Base-by-base conservation (phyloP, 2,797 vertebrate genomes). In the Champsocephalus gunnari region DNA sequence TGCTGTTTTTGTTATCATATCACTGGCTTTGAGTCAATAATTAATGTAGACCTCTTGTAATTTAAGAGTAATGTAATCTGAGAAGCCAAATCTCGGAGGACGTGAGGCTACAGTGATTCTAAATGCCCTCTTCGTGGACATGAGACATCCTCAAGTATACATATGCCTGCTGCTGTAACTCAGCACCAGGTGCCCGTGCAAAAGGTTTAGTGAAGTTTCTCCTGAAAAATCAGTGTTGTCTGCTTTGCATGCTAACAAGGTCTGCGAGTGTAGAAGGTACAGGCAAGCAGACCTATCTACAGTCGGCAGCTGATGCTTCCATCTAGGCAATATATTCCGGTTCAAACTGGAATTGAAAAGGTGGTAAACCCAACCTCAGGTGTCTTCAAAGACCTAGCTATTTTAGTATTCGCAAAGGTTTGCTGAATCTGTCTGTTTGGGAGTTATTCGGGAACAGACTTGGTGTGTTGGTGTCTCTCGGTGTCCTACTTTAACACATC, bases 321-420 rank as follows among this genome's bases (percentile, higher is more conserved):
- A 55, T 74, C 45, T 7, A 63, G 73, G 32, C 78, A 69, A 71
- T 60, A 9, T 55, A 70, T 71, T 63, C 56, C 19, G 48, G 50
- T 83, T 81, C 66, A 67, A 80, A 79, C 57, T 78, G 55, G 70
- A 78, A 77, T 77, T 83, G 75, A 41, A 81, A 79, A 79, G 48
- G 53, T 54, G 48, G 45, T 58, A 53, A 84, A 75, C 49, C 47
- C 24, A 54, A 53, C 51, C 51, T 32, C n/a, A 9, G 14, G 21
- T 50, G 34, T 80, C 55, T 68, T 71, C 56, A 51, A 81, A 83
- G 66, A 41, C 47, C 61, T 69, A 34, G 43, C 47, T 24, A 28
- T 45, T 68, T 19, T 43, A 34, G 47, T 19, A 48, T n/a, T 41
- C 0, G 11, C 57, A 64, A 53, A 38, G 32, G 54, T 60, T 60